phyloP scores from a whole-genome alignment of 2,797 vertebrate species.

The Anisognathus igniventris region DNA sequence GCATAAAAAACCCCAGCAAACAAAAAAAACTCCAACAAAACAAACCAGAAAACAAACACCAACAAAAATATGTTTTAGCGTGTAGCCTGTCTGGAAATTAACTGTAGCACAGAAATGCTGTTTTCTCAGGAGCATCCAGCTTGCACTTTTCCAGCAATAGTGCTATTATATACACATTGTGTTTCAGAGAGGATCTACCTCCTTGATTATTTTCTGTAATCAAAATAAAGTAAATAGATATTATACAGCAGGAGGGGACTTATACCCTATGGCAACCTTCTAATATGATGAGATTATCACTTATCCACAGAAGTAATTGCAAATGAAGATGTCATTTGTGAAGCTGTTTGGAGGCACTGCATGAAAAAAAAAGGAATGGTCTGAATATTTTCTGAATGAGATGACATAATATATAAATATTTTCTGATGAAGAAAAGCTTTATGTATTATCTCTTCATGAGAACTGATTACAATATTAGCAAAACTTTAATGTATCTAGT shows the following conservation, averaged over 20 bases:
- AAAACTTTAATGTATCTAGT: background rate
- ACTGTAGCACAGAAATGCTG: background rate
- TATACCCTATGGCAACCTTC: background rate
- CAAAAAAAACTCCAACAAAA: background rate
- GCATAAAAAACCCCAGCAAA: background rate
- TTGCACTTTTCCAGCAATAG: background rate
- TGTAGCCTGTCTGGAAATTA: background rate
- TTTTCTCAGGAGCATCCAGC: background rate
- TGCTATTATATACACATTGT: background rate
- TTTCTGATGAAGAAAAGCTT: background rate
- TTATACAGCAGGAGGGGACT: background rate
- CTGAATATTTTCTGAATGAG: background rate
- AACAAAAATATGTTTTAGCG: background rate
- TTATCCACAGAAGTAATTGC: background rate
- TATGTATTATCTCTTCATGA: background rate
- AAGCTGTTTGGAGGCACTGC: conserved; percentile 18
- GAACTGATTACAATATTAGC: background rate
- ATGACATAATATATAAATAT: background rate
- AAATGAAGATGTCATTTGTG: conserved; percentile 1
- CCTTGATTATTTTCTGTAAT: conserved; percentile 20
- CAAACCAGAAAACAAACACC: background rate
- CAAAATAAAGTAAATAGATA: background rate
- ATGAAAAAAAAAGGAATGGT: background rate
- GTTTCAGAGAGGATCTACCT: background rate
- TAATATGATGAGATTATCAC: background rate